Evolutionary conservation across 1,140 invertebrate species (phyloP).

Genomic region (Helicorthomorpha holstii): DNA sequence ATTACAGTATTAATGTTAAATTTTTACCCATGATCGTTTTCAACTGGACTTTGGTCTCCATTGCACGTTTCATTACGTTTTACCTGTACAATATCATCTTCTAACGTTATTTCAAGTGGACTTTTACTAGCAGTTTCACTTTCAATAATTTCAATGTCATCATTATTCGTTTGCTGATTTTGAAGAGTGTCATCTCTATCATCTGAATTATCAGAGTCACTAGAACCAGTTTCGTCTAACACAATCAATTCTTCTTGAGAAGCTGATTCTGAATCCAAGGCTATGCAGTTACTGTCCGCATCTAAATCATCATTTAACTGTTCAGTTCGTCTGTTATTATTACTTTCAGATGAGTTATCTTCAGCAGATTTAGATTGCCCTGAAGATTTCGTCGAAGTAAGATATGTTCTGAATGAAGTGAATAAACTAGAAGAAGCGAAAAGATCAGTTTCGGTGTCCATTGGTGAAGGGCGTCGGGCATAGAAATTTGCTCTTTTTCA

Average conservation of each 20-base stretch:
- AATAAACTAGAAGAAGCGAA: too few species aligned
- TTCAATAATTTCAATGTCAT: background rate
- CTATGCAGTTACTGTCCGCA: too few species aligned
- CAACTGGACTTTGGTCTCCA: background rate
- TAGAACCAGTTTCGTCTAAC: constrained; percentile 2
- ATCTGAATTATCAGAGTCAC: background rate
- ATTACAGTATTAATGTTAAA: background rate
- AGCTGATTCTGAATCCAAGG: background rate
- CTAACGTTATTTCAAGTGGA: background rate
- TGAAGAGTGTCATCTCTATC: background rate
- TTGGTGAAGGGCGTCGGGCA: too few species aligned
- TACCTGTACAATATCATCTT: background rate
- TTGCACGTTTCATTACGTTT: background rate
- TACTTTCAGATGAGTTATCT: too few species aligned
- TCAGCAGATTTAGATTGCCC: too few species aligned
- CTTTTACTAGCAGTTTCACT: background rate
- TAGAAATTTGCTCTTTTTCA: too few species aligned
- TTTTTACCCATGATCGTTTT: background rate
- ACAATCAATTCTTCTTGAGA: background rate
- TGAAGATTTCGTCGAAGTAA: too few species aligned
- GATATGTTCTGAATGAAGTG: too few species aligned
- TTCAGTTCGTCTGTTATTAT: background rate
- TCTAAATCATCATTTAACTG: background rate
- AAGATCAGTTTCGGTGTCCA: too few species aligned
- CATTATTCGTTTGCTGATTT: background rate